Evolutionary conservation across 2,797 vertebrate species (phyloP).

Genomic region (Darevskia nairensis): DNA sequence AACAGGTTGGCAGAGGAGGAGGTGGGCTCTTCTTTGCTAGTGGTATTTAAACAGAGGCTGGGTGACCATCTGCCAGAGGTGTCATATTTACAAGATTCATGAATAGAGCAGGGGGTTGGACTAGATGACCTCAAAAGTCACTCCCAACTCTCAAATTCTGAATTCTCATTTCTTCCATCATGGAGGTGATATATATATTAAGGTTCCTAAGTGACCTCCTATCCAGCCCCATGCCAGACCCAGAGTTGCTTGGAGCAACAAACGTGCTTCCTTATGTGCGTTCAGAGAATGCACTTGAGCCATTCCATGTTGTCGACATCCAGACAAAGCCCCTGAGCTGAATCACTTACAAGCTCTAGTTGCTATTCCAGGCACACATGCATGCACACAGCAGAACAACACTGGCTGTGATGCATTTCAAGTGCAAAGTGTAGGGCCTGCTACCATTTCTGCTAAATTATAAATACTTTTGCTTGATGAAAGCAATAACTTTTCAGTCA

Average conservation of each 20-base stretch:
- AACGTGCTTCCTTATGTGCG: neutral
- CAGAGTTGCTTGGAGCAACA: too few species aligned
- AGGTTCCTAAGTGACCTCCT: neutral
- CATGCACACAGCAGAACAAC: constrained; percentile 51
- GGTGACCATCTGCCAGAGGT: too few species aligned
- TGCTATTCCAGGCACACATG: constrained; percentile 64
- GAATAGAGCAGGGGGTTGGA: neutral
- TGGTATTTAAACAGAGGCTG: neutral
- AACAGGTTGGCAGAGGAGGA: neutral
- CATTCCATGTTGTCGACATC: neutral
- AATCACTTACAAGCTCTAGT: constrained; percentile 71
- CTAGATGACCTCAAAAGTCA: neutral
- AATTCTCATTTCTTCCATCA: neutral
- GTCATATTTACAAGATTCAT: neutral
- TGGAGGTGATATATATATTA: neutral
- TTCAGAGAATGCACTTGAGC: neutral
- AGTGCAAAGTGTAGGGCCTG: constrained; percentile 54
- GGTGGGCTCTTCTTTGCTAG: neutral
- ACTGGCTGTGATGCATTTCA: constrained; percentile 72
- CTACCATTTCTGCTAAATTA: constrained; percentile 75
- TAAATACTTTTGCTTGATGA: constrained; percentile 78
- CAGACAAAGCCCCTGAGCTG: neutral
- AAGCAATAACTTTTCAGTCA: constrained; percentile 57
- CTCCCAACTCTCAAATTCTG: neutral
- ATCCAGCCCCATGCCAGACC: neutral